A percentile compares a stretch with the other conserved stretches of the same genome.
These are phyloP conservation scores for Onychomys torridus DNA, from an alignment of 2,797 vertebrate species.

Conservation along the genomic window DNA sequence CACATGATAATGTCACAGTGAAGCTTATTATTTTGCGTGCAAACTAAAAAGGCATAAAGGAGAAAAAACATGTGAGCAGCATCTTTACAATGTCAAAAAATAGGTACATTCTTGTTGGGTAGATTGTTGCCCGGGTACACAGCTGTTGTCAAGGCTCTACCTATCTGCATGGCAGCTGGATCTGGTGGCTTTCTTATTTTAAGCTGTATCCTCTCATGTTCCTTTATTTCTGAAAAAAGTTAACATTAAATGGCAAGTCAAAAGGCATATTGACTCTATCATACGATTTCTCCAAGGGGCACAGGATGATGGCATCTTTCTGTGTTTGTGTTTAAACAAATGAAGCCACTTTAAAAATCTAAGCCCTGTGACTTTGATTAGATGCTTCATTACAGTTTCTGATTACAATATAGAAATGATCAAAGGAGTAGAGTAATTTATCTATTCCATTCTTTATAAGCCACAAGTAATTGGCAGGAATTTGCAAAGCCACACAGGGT, in stretches of 20 bases:
- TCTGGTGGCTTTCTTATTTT: not conserved
- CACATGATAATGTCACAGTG: not conserved
- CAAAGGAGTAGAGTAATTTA: not conserved
- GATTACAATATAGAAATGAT: not conserved
- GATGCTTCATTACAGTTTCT: not conserved
- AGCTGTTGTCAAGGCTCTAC: not conserved
- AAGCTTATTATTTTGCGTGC: not conserved
- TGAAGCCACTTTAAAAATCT: not conserved
- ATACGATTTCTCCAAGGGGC: not conserved
- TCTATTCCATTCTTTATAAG: slow-evolving; percentile 3
- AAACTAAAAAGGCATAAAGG: not conserved
- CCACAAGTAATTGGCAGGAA: not conserved
- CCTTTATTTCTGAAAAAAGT: not conserved
- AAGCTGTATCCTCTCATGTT: not conserved
- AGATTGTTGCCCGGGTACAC: not conserved
- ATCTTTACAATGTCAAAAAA: slow-evolving; percentile 11
- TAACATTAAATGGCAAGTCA: slow-evolving; percentile 18
- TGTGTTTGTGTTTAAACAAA: not conserved
- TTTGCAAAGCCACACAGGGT: not conserved
- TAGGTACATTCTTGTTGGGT: not conserved
- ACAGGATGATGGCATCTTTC: not conserved
- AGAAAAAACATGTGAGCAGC: not conserved
- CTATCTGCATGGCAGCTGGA: not conserved
- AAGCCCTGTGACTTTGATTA: not conserved
- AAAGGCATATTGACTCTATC: not conserved